These are phyloP conservation scores for Epinotia nisella DNA, from an alignment of 2,888 invertebrate species.

Conservation along the genomic window DNA sequence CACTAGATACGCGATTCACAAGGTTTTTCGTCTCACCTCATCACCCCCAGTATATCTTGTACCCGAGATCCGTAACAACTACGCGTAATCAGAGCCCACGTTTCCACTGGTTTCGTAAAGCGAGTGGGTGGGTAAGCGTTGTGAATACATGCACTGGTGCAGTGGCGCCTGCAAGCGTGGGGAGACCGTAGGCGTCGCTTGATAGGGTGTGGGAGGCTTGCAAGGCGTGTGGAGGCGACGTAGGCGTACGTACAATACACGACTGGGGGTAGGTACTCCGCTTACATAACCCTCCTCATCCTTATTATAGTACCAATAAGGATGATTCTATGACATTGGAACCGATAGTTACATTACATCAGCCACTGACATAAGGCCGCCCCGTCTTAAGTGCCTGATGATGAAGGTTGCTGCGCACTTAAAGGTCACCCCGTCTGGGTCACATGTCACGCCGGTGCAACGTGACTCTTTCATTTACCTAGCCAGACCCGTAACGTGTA, in stretches of 20 bases:
- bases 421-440: slow-evolving; percentile 66
- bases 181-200: slow-evolving; percentile 56
- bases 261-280: slow-evolving; percentile 16
- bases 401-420: slow-evolving; percentile 76
- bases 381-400: slow-evolving; percentile 53
- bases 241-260: slow-evolving; percentile 14
- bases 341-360: slow-evolving; percentile 13
- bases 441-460: slow-evolving; percentile 48
- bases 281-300: slow-evolving; percentile 20
- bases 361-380: slow-evolving; percentile 13
- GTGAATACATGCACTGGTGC: slow-evolving; percentile 36
- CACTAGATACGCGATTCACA: slow-evolving; percentile 4
- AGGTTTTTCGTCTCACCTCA: neutral
- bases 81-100: neutral
- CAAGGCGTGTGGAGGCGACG: slow-evolving; percentile 26
- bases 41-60: neutral
- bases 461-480: slow-evolving; percentile 37
- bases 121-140: too few relatives aligned
- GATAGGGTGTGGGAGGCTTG: slow-evolving; percentile 50
- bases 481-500: slow-evolving; percentile 23
- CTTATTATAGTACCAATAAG: slow-evolving; percentile 13
- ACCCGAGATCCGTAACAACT: neutral
- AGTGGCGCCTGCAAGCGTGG: slow-evolving; percentile 53
- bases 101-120: neutral
- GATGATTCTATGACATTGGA: slow-evolving; percentile 10